Evolutionary conservation across 2,113 vertebrate genomes (phyloP).

Genomic region (Zeus faber): DNA sequence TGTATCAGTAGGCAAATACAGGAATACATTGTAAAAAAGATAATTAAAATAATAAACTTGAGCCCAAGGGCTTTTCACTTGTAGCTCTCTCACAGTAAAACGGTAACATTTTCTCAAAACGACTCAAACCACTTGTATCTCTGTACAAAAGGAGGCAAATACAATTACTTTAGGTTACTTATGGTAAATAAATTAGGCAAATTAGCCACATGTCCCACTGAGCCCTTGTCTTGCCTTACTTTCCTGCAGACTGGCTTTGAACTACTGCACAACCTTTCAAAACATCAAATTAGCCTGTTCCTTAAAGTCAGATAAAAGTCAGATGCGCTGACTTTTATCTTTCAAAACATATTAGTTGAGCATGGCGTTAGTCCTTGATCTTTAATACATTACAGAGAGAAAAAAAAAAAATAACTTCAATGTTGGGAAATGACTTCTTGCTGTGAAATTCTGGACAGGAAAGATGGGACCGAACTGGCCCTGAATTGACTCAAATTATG

Average conservation of each 20-base stretch:
- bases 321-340: constrained; percentile 14
- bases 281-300: constrained; percentile 1
- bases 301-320: too few species aligned
- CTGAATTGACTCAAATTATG: background rate
- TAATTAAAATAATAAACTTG: too few species aligned
- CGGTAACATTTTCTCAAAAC: too few species aligned
- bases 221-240: background rate
- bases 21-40: too few species aligned
- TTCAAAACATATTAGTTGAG: constrained; percentile 19
- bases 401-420: background rate
- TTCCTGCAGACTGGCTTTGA: constrained; percentile 6
- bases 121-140: too few species aligned
- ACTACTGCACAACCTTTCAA: background rate
- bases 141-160: too few species aligned
- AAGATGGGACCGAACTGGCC: constrained; percentile 4
- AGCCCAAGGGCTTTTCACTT: too few species aligned
- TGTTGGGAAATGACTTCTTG: constrained; percentile 4
- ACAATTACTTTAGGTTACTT: too few species aligned
- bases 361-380: constrained; percentile 11
- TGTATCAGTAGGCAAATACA: too few species aligned
- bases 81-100: too few species aligned
- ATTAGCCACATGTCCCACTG: too few species aligned
- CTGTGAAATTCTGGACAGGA: background rate
- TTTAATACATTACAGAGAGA: constrained; percentile 27
- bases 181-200: too few species aligned